These are phyloP conservation scores for Netelia virgata DNA, from an alignment of 2,888 invertebrate genomes.

Conservation along the genomic window DNA sequence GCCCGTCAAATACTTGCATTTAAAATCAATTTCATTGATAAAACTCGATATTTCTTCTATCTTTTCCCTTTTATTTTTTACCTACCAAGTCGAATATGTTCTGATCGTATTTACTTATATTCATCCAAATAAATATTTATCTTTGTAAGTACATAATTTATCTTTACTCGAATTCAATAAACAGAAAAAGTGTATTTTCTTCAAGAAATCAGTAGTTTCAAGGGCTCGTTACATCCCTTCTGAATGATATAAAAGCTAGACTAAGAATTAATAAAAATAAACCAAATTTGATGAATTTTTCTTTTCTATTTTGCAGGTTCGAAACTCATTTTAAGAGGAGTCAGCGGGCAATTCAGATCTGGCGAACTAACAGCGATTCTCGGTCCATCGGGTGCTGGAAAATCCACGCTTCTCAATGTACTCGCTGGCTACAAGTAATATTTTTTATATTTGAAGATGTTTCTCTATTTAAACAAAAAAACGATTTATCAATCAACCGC, in stretches of 20 bases:
- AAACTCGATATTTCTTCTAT: too few relatives aligned
- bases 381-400: slow-evolving; percentile 97
- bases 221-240: not conserved
- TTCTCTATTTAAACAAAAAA: not conserved
- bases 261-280: not conserved
- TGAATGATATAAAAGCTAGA: not conserved
- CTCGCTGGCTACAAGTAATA: slow-evolving; percentile 95
- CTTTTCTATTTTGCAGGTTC: slow-evolving; percentile 86
- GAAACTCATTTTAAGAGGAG: slow-evolving; percentile 92
- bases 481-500: not conserved
- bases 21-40: too few relatives aligned
- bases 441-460: not conserved
- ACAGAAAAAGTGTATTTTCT: too few relatives aligned
- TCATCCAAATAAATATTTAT: not conserved
- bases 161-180: too few relatives aligned
- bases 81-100: too few relatives aligned
- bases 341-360: slow-evolving; percentile 94
- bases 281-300: slow-evolving; percentile 4
- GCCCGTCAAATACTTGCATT: too few relatives aligned
- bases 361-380: slow-evolving; percentile 96
- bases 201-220: too few relatives aligned
- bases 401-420: slow-evolving; percentile 95
- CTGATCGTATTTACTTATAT: too few relatives aligned
- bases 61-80: too few relatives aligned
- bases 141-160: too few relatives aligned